Base-by-base conservation (phyloP, 2,797 vertebrate species). In the Neoniphon sammara region DNA sequence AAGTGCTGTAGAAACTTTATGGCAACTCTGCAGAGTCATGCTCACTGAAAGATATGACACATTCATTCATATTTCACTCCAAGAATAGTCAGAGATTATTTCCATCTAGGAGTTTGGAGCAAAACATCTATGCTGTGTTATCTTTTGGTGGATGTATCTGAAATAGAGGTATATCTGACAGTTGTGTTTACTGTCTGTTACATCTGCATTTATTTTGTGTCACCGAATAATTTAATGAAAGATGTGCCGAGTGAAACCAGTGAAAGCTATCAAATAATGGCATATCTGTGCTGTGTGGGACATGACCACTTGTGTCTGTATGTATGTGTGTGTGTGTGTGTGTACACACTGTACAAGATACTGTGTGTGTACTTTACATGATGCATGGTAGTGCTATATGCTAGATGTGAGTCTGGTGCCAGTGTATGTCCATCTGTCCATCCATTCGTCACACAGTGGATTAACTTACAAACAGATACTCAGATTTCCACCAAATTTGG, bases 31-130 rank as follows among this genome's bases (percentile, higher is more conserved):
- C 79, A 88, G 75, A 90, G 89, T 89, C 86, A 84, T 79, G 81
- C 72, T 79, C 72, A 70, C 67, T 69, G 84, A 90, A 87, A 71
- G 68, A 81, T 82, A 62, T 54, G 65, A 85, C 82, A 78, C 39
- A 63, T 70, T 76, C 85, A 89, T 89, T 89, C 85, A 92, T 85
- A 87, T 89, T 91, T 91, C 70, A 71, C 66, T 73, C 56, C 18
- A 30, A 71, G 72, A 87, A 77, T 80, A 65, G 73, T 84, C 59
- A 66, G 70, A 75, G 69, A 85, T 86, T 77, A 70, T 63, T 71
- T 69, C 73, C 59, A 73, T 72, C 69, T 69, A 36, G 70, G 72
- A 57, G 31, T 68, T 67, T 5, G 20, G 34, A 23, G 74, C 25
- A 75, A 79, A 78, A 78, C 73, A 81, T 88, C 53, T 66, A 20